A percentile compares a stretch with the other conserved stretches of the same genome.
These are phyloP conservation scores for Sinocyclocheilus rhinocerous DNA, from an alignment of 2,113 vertebrate species.

Conservation along the genomic window DNA sequence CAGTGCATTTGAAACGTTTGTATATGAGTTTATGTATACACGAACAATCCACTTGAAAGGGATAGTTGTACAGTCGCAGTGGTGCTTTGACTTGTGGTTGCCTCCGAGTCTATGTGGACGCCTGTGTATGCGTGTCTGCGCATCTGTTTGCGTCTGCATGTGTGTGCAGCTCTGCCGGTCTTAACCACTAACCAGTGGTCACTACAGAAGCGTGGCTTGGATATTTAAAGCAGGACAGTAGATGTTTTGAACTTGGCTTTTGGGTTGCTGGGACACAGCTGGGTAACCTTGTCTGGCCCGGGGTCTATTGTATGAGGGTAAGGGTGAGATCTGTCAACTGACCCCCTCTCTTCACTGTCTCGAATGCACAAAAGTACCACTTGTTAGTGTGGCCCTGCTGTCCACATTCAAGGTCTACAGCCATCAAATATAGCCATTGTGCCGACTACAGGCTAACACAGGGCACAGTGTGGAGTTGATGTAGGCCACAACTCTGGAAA, in stretches of 20 bases:
- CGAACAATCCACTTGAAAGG: slow-evolving; percentile 52
- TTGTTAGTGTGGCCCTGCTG: slow-evolving; percentile 78
- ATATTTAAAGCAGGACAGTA: slow-evolving; percentile 54
- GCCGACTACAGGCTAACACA: slow-evolving; percentile 77
- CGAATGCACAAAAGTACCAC: slow-evolving; percentile 72
- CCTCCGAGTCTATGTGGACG: slow-evolving; percentile 44
- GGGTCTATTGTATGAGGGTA: slow-evolving; percentile 69
- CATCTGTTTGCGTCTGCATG: neutral
- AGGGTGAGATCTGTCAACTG: slow-evolving; percentile 77
- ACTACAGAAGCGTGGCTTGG: slow-evolving; percentile 48
- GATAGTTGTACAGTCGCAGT: slow-evolving; percentile 48
- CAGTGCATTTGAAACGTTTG: slow-evolving; percentile 24
- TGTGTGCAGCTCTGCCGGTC: slow-evolving; percentile 11
- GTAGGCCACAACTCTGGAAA: slow-evolving; percentile 67
- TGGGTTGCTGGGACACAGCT: slow-evolving; percentile 70
- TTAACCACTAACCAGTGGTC: slow-evolving; percentile 47
- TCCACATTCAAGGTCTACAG: slow-evolving; percentile 65
- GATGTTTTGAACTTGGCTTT: slow-evolving; percentile 54
- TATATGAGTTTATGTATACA: slow-evolving; percentile 25
- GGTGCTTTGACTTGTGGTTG: slow-evolving; percentile 53
- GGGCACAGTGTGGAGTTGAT: slow-evolving; percentile 69
- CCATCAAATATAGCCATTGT: slow-evolving; percentile 84
- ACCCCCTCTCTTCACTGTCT: slow-evolving; percentile 73
- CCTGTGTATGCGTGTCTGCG: slow-evolving; percentile 23
- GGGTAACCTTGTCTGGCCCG: slow-evolving; percentile 73